phyloP scores from a whole-genome alignment of 1,140 invertebrate genomes.

The Diorhabda carinulata region DNA sequence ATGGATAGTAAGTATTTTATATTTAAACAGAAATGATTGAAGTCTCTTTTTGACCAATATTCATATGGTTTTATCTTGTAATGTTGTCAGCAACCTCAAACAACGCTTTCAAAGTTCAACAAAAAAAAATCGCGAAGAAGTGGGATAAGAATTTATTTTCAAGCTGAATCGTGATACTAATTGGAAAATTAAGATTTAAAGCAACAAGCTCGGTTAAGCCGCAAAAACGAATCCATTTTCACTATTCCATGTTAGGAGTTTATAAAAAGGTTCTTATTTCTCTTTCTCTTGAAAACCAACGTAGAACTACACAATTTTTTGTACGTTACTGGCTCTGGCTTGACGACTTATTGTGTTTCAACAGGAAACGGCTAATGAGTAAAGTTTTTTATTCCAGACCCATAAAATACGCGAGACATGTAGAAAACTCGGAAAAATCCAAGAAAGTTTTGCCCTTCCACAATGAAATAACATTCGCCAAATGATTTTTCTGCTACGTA shows the following conservation, averaged over 20 bases:
- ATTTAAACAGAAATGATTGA: too few species aligned
- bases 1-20: too few species aligned
- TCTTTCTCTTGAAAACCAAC: neutral
- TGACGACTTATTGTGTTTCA: neutral
- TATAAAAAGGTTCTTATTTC: slow-evolving; percentile 3
- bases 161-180: neutral
- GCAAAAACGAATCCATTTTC: slow-evolving; percentile 1
- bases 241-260: slow-evolving; percentile 2
- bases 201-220: neutral
- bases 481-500: neutral
- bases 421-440: slow-evolving; percentile 2
- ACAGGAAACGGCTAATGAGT: neutral
- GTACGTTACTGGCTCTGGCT: slow-evolving; percentile 1
- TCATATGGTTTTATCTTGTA: too few species aligned
- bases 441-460: neutral
- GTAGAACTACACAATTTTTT: slow-evolving; percentile 2
- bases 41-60: too few species aligned
- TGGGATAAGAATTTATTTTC: too few species aligned
- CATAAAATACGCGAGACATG: slow-evolving; percentile 2
- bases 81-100: too few species aligned
- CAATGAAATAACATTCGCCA: neutral
- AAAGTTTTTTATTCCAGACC: slow-evolving; percentile 1
- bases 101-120: too few species aligned
- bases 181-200: slow-evolving; percentile 3
- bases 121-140: too few species aligned